Percentiles rank a stretch among this genome's conserved stretches.
These are phyloP conservation scores for Xyrauchen texanus DNA, from an alignment of 2,113 vertebrate species.

Conservation along the genomic window DNA sequence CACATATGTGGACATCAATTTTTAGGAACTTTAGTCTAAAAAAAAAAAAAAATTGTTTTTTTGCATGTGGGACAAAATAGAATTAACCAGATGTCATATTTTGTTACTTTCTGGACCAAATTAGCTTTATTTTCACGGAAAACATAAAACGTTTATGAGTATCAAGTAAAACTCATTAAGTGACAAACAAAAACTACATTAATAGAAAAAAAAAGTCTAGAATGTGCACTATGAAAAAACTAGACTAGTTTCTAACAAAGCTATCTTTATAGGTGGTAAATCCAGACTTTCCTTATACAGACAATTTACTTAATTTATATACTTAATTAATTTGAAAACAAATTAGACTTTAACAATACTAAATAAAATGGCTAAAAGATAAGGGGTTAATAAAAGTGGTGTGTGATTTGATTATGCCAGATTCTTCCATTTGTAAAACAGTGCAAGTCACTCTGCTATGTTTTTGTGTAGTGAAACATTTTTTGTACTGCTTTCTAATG, in stretches of 20 bases:
- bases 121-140: neutral
- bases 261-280: conserved; percentile 31
- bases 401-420: neutral
- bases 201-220: conserved; percentile 28
- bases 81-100: too few species aligned
- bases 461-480: conserved; percentile 23
- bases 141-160: neutral
- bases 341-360: conserved; percentile 71
- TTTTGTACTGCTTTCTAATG: neutral
- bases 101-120: neutral
- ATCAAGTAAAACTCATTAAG: conserved; percentile 42
- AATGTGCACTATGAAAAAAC: conserved; percentile 14
- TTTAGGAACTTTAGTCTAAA: too few species aligned
- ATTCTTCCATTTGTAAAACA: conserved; percentile 42
- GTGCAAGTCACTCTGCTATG: neutral
- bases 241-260: conserved; percentile 39
- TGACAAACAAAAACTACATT: conserved; percentile 37
- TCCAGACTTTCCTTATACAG: neutral
- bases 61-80: too few species aligned
- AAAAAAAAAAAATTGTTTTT: too few species aligned
- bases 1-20: too few species aligned
- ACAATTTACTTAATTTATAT: conserved; percentile 65
- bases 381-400: conserved; percentile 59
- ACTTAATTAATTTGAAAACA: conserved; percentile 66
- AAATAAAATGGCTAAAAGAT: conserved; percentile 63